Conservation (phyloP, 2,113 vertebrate species). For the Meleagris gallopavo region DNA sequence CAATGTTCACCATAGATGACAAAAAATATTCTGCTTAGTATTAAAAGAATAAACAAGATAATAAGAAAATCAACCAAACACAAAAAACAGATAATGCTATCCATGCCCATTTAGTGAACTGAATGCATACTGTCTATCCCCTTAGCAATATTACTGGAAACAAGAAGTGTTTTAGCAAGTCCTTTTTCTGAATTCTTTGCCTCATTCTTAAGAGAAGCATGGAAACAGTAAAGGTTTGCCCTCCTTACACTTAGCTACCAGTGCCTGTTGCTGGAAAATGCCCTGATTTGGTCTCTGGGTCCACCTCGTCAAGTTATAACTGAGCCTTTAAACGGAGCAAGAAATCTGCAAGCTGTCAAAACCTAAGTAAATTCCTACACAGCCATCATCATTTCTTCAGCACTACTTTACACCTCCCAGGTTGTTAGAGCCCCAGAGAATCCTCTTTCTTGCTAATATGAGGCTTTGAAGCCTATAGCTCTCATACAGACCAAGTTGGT, state of each 20-base stretch:
- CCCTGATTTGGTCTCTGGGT: background rate
- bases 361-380: background rate
- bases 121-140: background rate
- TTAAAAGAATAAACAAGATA: background rate
- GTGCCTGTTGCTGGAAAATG: too few species aligned
- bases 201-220: background rate
- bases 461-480: background rate
- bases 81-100: accelerated
- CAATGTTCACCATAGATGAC: background rate
- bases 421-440: background rate
- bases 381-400: accelerated
- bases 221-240: background rate
- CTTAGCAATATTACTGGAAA: background rate
- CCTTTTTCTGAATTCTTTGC: background rate
- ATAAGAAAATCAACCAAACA: background rate
- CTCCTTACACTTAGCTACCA: background rate
- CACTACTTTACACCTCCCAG: accelerated
- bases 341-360: background rate
- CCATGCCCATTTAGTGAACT: background rate
- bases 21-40: background rate
- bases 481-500: background rate
- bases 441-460: background rate
- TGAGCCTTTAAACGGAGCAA: background rate
- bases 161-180: background rate
- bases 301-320: background rate